Conservation (phyloP, 2,113 vertebrate genomes). For the Platycercus adscitus region DNA sequence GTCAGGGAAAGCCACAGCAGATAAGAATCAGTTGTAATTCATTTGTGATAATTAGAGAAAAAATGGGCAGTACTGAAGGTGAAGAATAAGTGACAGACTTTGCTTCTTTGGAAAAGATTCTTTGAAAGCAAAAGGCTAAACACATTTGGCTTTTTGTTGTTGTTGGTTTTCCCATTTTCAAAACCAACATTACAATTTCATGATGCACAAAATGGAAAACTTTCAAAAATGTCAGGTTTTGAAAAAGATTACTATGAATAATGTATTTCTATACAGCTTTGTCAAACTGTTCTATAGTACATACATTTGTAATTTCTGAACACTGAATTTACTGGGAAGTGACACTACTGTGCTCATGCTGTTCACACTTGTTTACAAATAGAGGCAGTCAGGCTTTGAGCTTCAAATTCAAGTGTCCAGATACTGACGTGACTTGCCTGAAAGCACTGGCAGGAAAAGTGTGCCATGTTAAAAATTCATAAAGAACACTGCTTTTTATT, state of each 20-base stretch:
- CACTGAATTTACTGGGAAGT: constrained; percentile 78
- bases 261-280: constrained; percentile 77
- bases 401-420: constrained; percentile 73
- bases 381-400: constrained; percentile 74
- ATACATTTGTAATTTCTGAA: constrained; percentile 80
- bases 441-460: constrained; percentile 71
- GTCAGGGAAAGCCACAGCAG: not conserved
- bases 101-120: not conserved
- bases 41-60: not conserved
- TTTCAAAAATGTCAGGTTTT: constrained; percentile 74
- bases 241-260: constrained; percentile 81
- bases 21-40: constrained; percentile 27
- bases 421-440: constrained; percentile 74
- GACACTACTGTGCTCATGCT: constrained; percentile 81
- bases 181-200: constrained; percentile 15
- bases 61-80: not conserved
- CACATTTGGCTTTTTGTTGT: not conserved
- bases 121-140: constrained; percentile 32
- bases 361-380: constrained; percentile 86
- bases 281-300: constrained; percentile 72
- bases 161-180: constrained; percentile 4
- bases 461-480: constrained; percentile 85
- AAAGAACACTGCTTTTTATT: constrained; percentile 81
- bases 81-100: not conserved
- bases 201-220: constrained; percentile 65